Percentiles rank a stretch among this genome's conserved stretches.
These are phyloP conservation scores for Hypotaenidia philippensis DNA, from an alignment of 2,797 vertebrate species.

Conservation along the genomic window DNA sequence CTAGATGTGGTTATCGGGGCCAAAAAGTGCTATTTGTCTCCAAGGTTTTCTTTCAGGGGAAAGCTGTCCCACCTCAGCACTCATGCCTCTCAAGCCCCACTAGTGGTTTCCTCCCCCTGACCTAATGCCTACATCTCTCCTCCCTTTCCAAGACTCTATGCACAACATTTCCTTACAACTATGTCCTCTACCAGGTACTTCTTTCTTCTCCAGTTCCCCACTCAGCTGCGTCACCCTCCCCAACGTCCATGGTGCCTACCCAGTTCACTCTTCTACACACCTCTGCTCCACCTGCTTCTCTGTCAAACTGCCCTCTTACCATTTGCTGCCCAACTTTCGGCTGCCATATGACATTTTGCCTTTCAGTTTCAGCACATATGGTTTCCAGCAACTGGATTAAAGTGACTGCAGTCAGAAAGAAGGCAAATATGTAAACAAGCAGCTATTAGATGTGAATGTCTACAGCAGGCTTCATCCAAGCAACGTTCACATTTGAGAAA, in stretches of 20 bases:
- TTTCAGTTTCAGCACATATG: not conserved
- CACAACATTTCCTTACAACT: not conserved
- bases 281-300: not conserved
- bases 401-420: constrained; percentile 2
- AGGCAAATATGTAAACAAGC: constrained; percentile 42
- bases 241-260: not conserved
- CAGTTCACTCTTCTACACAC: not conserved
- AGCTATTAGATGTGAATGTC: not conserved
- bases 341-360: not conserved
- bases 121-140: not conserved
- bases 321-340: not conserved
- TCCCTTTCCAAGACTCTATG: not conserved
- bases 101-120: not conserved
- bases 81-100: not conserved
- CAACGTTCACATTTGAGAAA: not conserved
- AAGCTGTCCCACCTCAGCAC: not conserved
- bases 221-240: not conserved
- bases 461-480: not conserved
- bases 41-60: not conserved
- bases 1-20: not conserved
- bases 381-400: not conserved
- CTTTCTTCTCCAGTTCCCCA: not conserved
- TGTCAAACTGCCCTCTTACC: not conserved
- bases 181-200: not conserved
- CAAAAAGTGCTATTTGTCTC: not conserved